phyloP scores from a whole-genome alignment of 2,797 vertebrate species.

The Buceros bicornis region DNA sequence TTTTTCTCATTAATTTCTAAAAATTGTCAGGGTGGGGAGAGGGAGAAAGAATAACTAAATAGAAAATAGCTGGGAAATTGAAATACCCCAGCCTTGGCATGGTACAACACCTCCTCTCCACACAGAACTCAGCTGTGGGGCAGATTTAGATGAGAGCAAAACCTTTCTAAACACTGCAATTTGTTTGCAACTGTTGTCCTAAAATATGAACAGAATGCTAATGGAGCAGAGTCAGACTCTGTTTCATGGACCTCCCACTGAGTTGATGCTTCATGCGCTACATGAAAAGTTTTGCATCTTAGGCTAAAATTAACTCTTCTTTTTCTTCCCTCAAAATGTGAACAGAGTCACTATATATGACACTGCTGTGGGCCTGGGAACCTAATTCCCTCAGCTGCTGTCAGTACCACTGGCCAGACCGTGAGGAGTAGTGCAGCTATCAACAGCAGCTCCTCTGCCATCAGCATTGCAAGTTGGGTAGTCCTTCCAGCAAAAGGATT shows the following conservation, averaged over 20 bases:
- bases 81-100: background rate
- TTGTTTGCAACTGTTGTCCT: background rate
- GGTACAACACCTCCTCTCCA: background rate
- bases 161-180: background rate
- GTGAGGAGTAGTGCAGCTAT: background rate
- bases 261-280: background rate
- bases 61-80: background rate
- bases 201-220: slow-evolving; percentile 53
- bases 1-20: background rate
- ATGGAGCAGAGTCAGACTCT: background rate
- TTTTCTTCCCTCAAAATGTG: background rate
- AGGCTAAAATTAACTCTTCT: slow-evolving; percentile 29
- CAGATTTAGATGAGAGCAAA: slow-evolving; percentile 32
- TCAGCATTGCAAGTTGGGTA: background rate
- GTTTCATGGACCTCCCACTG: slow-evolving; percentile 29
- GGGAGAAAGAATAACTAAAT: background rate
- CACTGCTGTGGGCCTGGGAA: background rate
- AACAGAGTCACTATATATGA: background rate
- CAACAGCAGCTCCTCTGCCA: background rate
- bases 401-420: background rate
- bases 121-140: slow-evolving; percentile 10
- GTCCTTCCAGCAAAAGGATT: background rate
- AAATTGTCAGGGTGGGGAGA: rapidly evolving
- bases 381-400: background rate
- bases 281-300: background rate